Evolutionary conservation across 2,113 vertebrate genomes (phyloP).

Genomic region (Microtus richardsoni): DNA sequence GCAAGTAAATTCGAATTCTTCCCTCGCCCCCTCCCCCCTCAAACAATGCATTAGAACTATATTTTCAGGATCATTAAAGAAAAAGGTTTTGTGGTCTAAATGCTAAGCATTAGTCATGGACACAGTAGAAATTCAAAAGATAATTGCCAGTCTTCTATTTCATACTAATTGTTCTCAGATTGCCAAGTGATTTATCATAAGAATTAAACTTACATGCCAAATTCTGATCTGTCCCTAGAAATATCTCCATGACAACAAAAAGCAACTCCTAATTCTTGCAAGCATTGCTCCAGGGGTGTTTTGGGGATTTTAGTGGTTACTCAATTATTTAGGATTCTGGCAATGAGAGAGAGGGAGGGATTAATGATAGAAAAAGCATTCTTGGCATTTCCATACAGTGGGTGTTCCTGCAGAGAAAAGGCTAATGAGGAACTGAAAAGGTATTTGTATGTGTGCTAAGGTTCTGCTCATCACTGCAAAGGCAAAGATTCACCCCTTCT

Average conservation of each 20-base stretch:
- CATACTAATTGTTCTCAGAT: slow-evolving; percentile 54
- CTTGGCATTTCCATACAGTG: slow-evolving; percentile 84
- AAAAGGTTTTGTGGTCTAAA: slow-evolving; percentile 38
- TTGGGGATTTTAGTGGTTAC: slow-evolving; percentile 81
- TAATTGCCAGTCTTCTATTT: slow-evolving; percentile 55
- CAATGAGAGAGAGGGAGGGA: slow-evolving; percentile 83
- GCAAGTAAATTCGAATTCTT: slow-evolving; percentile 4
- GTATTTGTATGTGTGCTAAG: slow-evolving; percentile 84
- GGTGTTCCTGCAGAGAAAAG: slow-evolving; percentile 80
- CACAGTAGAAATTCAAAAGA: slow-evolving; percentile 56
- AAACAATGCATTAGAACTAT: not conserved
- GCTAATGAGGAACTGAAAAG: slow-evolving; percentile 85
- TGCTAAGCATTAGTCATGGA: slow-evolving; percentile 38
- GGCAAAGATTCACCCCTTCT: slow-evolving; percentile 78
- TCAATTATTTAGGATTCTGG: slow-evolving; percentile 85
- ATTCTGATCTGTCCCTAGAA: slow-evolving; percentile 58
- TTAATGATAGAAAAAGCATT: slow-evolving; percentile 84
- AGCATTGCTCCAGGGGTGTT: slow-evolving; percentile 67
- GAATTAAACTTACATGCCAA: slow-evolving; percentile 64
- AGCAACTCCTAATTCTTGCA: slow-evolving; percentile 48
- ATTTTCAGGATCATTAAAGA: slow-evolving; percentile 60
- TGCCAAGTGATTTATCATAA: slow-evolving; percentile 50
- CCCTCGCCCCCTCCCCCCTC: too few relatives aligned
- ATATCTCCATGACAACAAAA: slow-evolving; percentile 66
- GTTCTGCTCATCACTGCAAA: slow-evolving; percentile 82